Conservation (phyloP, 1,140 invertebrate species). For the Trachelipus rathkii region DNA sequence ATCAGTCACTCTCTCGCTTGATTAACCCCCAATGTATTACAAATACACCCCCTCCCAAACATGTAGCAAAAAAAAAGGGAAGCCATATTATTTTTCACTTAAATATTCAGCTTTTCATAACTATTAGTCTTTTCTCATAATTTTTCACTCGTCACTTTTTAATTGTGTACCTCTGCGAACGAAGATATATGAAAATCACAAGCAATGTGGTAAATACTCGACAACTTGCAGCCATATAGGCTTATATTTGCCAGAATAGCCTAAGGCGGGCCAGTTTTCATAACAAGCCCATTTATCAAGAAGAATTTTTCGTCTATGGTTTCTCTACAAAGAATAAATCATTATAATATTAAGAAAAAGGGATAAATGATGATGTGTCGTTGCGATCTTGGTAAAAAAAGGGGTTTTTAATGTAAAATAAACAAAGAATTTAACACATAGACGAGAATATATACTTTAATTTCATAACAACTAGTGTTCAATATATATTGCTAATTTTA, state of each 20-base stretch:
- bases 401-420: no score
- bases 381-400: no score
- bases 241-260: slow-evolving; percentile 12
- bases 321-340: no score
- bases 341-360: no score
- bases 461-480: no score
- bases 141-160: background rate
- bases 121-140: background rate
- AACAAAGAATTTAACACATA: no score
- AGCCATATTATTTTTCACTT: slow-evolving; percentile 9
- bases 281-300: slow-evolving; percentile 8
- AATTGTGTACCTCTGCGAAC: background rate
- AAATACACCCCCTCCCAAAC: background rate
- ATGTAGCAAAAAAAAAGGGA: background rate
- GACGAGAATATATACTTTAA: no score
- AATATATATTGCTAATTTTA: no score
- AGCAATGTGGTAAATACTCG: slow-evolving; percentile 2
- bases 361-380: no score
- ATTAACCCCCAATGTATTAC: background rate
- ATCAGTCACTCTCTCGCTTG: background rate
- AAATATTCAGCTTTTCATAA: background rate
- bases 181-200: background rate
- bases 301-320: background rate
- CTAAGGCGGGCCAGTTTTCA: slow-evolving; percentile 1
- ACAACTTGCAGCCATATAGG: slow-evolving; percentile 11